Evolutionary conservation across 1,140 invertebrate species (phyloP), one percentile per base, ranked within the genome.

Genomic region (Plectus sambesii): DNA sequence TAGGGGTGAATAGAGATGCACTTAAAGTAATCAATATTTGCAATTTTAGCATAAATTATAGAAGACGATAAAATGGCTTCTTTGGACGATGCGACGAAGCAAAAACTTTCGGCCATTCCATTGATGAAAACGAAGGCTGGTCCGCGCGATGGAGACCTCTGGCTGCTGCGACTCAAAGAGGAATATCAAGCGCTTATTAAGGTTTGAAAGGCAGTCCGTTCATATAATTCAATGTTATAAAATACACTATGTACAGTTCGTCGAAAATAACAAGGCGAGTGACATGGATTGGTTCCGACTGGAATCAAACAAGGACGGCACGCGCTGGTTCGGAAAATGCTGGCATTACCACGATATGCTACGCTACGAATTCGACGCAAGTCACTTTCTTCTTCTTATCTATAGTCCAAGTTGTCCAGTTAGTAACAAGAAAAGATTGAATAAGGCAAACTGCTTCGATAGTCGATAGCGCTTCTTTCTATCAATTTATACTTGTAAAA

Each of bases 241-340:
- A n/a, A 5, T 12, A 48, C 15, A 23, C 23, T 53, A 30, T 54
- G 60, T 47, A 49, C 61, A 93, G 83, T 96, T 93, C 77, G 88
- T 96, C 2, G 80, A 93, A 74, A 94, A 88, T 68, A 98, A 97
- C 68, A 98, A 97, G 72, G 77, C 80, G 43, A 79, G 83, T 1
- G 92, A 93, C 63, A 93, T 92, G 72, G 93, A 99, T 71, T 99
- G 94, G 94, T 99, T 99, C 70, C 73, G 89, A 9, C 69, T 99
- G 6, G 92, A 99, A 73, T 93, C 89, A 0, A 97, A 97, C 71
- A 92, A 92, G 70, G 87, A 86, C 69, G 94, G 94, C 2, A 98
- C 92, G 17, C 81, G 82, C 66, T 99, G 94, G 94, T 98, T 98
- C 75, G 90, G 90, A 29, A 94, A 93, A 72, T 96, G 90, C 69